Conservation (phyloP, 2,888 invertebrate genomes). For the Acleris cristana region DNA sequence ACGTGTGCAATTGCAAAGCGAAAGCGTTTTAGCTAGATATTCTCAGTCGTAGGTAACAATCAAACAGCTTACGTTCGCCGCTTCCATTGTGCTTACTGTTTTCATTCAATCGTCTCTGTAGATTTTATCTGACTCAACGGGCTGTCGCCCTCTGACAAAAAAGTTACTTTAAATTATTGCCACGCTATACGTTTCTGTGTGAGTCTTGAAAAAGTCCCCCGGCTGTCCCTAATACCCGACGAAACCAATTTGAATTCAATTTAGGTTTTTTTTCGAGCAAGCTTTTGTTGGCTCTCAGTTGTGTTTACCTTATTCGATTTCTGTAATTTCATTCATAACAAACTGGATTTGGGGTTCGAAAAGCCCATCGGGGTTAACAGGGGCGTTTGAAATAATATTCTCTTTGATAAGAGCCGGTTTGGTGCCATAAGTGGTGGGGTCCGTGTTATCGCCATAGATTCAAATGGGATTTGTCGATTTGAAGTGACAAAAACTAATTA, state of each 20-base stretch:
- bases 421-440: slow-evolving; percentile 71
- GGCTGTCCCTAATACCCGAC: slow-evolving; percentile 81
- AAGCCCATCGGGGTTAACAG: slow-evolving; percentile 81
- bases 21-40: not conserved
- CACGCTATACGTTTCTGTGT: slow-evolving; percentile 63
- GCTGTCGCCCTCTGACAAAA: slow-evolving; percentile 70
- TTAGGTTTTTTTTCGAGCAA: slow-evolving; percentile 81
- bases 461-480: slow-evolving; percentile 79
- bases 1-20: no score
- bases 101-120: slow-evolving; percentile 65
- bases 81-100: slow-evolving; percentile 56
- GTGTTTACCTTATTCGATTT: slow-evolving; percentile 84
- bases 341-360: slow-evolving; percentile 82
- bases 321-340: slow-evolving; percentile 84
- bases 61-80: slow-evolving; percentile 40
- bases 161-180: slow-evolving; percentile 78
- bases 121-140: slow-evolving; percentile 61
- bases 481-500: slow-evolving; percentile 84
- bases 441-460: slow-evolving; percentile 63
- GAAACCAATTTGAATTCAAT: slow-evolving; percentile 84
- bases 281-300: slow-evolving; percentile 83
- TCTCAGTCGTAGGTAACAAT: slow-evolving; percentile 29
- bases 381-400: slow-evolving; percentile 84
- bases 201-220: slow-evolving; percentile 76
- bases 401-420: slow-evolving; percentile 82